Evolutionary conservation across 2,888 invertebrate species (phyloP).

Genomic region (Eupithecia subumbrata): DNA sequence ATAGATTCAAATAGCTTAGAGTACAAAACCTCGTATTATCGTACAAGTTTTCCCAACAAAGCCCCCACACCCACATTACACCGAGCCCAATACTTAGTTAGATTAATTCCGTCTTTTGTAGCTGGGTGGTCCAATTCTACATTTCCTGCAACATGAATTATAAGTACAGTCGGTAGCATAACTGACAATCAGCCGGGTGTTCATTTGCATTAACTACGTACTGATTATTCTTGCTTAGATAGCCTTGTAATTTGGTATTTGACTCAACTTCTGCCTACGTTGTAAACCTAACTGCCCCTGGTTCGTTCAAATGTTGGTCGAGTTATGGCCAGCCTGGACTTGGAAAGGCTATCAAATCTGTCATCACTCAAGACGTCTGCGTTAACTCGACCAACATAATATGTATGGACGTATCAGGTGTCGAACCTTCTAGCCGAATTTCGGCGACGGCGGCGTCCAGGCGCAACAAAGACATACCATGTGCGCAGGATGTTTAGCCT

Average conservation of each 20-base stretch:
- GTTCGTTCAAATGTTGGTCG: too few species aligned
- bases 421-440: too few species aligned
- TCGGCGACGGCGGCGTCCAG: too few species aligned
- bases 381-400: not conserved
- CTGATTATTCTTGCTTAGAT: too few species aligned
- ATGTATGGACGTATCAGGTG: not conserved
- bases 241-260: not conserved
- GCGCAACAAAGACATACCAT: too few species aligned
- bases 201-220: not conserved
- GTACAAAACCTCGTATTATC: not conserved
- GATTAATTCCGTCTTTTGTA: conserved; percentile 39
- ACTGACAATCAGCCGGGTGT: not conserved
- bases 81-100: conserved; percentile 32
- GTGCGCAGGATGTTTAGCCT: too few species aligned
- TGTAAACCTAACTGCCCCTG: too few species aligned
- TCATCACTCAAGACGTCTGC: not conserved
- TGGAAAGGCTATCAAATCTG: not conserved
- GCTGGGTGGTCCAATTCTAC: conserved; percentile 39
- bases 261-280: not conserved
- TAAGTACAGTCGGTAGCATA: conserved; percentile 3
- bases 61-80: conserved; percentile 18
- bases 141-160: conserved; percentile 36
- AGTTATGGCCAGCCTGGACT: not conserved
- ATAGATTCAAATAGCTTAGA: not conserved
- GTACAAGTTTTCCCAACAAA: conserved; percentile 10